These are phyloP conservation scores for Mellilla xanthometata DNA, from an alignment of 2,888 invertebrate genomes.

Conservation along the genomic window DNA sequence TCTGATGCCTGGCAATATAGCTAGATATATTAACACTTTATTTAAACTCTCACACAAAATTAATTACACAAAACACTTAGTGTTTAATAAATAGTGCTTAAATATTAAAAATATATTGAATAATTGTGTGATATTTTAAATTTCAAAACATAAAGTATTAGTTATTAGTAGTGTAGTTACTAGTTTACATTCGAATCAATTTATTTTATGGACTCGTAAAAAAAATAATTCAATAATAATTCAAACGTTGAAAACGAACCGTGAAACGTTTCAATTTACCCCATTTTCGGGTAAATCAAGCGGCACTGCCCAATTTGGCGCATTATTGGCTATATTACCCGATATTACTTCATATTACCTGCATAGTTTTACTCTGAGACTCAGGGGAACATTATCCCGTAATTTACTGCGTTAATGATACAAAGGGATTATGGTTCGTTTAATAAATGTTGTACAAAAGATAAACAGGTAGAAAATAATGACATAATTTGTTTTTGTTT, in stretches of 20 bases:
- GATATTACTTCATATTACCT: conserved; percentile 51
- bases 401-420: conserved; percentile 62
- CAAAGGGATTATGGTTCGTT: conserved; percentile 60
- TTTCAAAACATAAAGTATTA: no score
- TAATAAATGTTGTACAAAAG: conserved; percentile 30
- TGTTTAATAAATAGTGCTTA: no score
- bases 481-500: no score
- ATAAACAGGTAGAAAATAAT: no score
- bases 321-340: conserved; percentile 62
- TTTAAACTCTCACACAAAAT: no score
- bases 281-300: conserved; percentile 63
- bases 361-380: conserved; percentile 54
- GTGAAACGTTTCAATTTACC: conserved; percentile 66
- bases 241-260: conserved; percentile 61
- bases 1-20: no score
- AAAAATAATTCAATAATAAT: conserved; percentile 28
- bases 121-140: not conserved
- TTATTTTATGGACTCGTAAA: no score
- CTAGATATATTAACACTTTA: no score
- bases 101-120: no score
- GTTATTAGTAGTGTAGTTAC: no score
- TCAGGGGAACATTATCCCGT: conserved; percentile 62
- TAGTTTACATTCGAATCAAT: not conserved
- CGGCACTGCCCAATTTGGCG: conserved; percentile 59
- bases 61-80: no score